Percentiles rank a stretch among this genome's conserved stretches.
These are phyloP conservation scores for Tribolium freemani DNA, from an alignment of 2,888 invertebrate species.

Conservation along the genomic window DNA sequence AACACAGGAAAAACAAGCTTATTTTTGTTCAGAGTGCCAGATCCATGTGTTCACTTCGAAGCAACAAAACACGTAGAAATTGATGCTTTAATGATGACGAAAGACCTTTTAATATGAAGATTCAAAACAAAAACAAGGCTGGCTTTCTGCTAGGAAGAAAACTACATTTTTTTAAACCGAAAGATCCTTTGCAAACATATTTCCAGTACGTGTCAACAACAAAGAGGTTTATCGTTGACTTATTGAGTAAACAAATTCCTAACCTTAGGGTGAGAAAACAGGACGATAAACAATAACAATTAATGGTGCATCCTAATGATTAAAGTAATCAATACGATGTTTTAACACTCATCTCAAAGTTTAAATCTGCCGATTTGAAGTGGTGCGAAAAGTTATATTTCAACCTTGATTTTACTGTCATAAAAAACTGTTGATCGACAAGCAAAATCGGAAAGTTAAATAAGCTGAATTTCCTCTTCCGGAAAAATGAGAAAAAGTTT, in stretches of 20 bases:
- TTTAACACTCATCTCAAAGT: neutral
- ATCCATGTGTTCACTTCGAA: neutral
- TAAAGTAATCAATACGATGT: neutral
- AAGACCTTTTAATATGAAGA: neutral
- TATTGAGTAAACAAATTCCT: constrained; percentile 10
- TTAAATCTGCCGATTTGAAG: neutral
- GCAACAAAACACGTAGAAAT: neutral
- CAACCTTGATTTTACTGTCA: neutral
- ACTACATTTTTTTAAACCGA: neutral
- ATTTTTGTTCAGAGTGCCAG: neutral
- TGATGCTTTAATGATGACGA: neutral
- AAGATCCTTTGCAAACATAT: constrained; percentile 1
- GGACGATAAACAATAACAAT: constrained; percentile 12
- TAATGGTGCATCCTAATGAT: neutral
- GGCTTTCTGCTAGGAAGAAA: neutral
- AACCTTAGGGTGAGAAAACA: constrained; percentile 11
- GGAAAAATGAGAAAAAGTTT: neutral
- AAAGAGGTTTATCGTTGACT: neutral
- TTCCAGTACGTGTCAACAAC: neutral
- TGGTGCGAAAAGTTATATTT: neutral
- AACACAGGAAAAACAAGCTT: neutral
- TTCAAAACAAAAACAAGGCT: neutral
- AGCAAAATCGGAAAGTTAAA: neutral
- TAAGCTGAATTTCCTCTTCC: neutral
- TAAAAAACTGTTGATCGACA: neutral